Conservation (phyloP, 2,797 vertebrate species). For the Chelon auratus region DNA sequence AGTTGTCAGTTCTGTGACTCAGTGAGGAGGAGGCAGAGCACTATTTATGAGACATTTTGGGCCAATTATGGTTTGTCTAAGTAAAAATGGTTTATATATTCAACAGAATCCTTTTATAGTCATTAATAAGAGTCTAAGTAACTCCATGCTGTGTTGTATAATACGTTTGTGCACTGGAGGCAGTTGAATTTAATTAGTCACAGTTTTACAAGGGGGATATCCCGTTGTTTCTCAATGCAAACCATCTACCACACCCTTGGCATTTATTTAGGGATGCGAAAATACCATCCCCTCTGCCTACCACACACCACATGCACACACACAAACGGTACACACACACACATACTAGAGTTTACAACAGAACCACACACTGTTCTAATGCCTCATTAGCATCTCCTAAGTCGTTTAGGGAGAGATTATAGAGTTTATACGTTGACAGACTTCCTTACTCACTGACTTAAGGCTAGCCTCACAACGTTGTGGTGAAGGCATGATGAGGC, state of each 20-base stretch:
- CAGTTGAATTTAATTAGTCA: slow-evolving; percentile 54
- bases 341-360: slow-evolving; percentile 44
- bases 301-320: slow-evolving; percentile 52
- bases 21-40: slow-evolving; percentile 16
- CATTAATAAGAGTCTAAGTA: slow-evolving; percentile 17
- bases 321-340: slow-evolving; percentile 19
- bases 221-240: slow-evolving; percentile 67
- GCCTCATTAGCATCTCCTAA: slow-evolving; percentile 64
- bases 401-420: slow-evolving; percentile 64
- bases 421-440: slow-evolving; percentile 46
- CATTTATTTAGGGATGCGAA: slow-evolving; percentile 62
- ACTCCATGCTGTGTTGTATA: slow-evolving; percentile 18
- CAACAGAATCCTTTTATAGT: slow-evolving; percentile 1
- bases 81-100: slow-evolving; percentile 20
- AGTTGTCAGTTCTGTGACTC: slow-evolving; percentile 42
- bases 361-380: slow-evolving; percentile 64
- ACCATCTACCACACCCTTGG: slow-evolving; percentile 38
- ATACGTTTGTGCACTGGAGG: slow-evolving; percentile 14
- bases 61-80: slow-evolving; percentile 35
- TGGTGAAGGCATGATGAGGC: slow-evolving; percentile 19
- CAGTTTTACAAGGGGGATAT: slow-evolving; percentile 55
- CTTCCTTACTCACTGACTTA: slow-evolving; percentile 40
- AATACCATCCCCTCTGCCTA: slow-evolving; percentile 48
- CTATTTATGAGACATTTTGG: slow-evolving; percentile 35
- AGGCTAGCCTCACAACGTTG: slow-evolving; percentile 12